Base-by-base conservation (phyloP, 2,113 vertebrate species). In the Gallinago media region DNA sequence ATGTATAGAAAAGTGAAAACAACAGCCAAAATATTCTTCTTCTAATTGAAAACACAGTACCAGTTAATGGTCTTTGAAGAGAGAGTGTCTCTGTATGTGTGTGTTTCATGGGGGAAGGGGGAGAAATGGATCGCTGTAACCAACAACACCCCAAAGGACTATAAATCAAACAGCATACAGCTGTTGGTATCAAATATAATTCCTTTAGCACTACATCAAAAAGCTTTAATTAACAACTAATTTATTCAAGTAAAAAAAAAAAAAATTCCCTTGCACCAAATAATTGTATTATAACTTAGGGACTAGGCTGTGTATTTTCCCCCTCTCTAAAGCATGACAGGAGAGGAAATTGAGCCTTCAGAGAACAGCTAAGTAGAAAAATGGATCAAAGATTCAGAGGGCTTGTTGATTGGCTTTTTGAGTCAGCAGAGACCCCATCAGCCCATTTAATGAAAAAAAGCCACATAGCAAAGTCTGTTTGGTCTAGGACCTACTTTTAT, bases 181-280 rank as follows among this genome's bases (percentile, higher is more conserved):
- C 91, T 95, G 93, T 89, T 93, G 63, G 74, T 96, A 96, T 92
- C 96, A 97, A 96, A 94, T 82, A 93, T 32, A 91, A 77, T 85
- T 90, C 77, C 61, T 85, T 92, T 92, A 0, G 4, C 59, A 96
- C 84, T 92, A 97, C 96, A 98, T 97, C 93, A 97, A 97, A 97
- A 97, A 96, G 61, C 95, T 97, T 96, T 97, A 93, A 97, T 98
- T 98, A 97, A 97, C 97, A 97, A 96, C 83, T 93, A 96, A 98
- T 97, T 98, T 97, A 97, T 96, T 85, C 94, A 91, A 92, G 70
- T 84, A 38, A 61, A 80, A 92, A 96, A 96, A 94, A 96, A 94
- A 95, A 85, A 92, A 92, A 73, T 40, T 88, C 34, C 76, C 79
- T 79, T 78, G 87, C 88, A 85, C 52, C 66, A 95, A 94, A 94